These are phyloP conservation scores for Psittacara wagleri DNA, from an alignment of 2,113 vertebrate species.

Conservation along the genomic window DNA sequence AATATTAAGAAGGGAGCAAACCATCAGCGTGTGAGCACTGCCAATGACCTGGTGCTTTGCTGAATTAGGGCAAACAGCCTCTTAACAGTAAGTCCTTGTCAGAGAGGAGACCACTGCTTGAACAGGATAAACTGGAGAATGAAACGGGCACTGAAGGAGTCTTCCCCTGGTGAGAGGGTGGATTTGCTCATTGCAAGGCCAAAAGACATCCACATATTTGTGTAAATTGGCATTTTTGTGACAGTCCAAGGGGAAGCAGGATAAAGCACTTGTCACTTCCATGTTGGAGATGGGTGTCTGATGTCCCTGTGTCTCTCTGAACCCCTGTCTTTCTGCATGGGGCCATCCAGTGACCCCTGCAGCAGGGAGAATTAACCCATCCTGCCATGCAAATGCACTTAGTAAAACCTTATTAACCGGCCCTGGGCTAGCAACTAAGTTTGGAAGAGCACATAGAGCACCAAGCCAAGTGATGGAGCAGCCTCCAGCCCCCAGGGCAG, in stretches of 20 bases:
- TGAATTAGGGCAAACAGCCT: not conserved
- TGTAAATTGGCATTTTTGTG: not conserved
- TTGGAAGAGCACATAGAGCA: not conserved
- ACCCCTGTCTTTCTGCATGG: not conserved
- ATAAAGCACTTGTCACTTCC: not conserved
- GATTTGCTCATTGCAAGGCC: not conserved
- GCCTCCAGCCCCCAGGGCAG: not conserved
- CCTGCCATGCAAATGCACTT: not conserved
- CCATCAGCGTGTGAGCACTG: not conserved
- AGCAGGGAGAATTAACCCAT: not conserved
- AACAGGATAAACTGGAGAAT: not conserved
- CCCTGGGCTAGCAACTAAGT: not conserved
- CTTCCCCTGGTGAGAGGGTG: rapidly evolving
- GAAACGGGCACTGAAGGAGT: not conserved
- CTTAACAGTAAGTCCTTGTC: not conserved
- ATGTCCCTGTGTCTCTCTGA: not conserved
- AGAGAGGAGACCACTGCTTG: not conserved
- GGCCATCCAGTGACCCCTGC: not conserved
- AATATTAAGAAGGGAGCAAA: not conserved
- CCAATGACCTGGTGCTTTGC: not conserved
- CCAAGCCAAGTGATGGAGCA: not conserved
- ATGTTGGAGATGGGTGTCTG: not conserved
- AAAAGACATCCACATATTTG: not conserved
- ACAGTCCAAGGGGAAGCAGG: rapidly evolving
- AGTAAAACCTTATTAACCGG: not conserved